Conservation (phyloP, 1,140 invertebrate genomes). For the Melanaphis sacchari region DNA sequence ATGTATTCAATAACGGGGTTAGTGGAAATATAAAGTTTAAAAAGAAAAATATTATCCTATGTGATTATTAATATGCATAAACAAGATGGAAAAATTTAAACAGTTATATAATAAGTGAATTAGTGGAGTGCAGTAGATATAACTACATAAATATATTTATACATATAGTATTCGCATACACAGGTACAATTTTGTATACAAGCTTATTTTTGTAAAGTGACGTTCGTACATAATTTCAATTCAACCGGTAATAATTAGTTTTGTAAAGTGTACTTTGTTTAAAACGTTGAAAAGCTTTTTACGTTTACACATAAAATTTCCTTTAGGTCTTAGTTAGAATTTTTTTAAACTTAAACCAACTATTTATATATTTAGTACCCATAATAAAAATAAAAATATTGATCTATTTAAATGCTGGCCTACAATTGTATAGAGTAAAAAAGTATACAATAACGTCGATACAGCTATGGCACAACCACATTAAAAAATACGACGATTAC, state of each 20-base stretch:
- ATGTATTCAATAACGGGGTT: background rate
- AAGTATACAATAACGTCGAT: too few species aligned
- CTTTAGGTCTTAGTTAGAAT: too few species aligned
- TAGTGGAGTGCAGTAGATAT: background rate
- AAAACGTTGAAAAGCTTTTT: background rate
- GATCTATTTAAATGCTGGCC: too few species aligned
- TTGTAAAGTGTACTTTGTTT: background rate
- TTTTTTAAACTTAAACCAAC: too few species aligned
- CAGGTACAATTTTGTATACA: background rate
- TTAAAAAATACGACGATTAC: too few species aligned
- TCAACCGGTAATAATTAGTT: slow-evolving; percentile 28
- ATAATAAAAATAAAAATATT: too few species aligned
- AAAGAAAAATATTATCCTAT: background rate
- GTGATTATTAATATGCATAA: background rate
- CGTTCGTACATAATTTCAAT: background rate
- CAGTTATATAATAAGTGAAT: background rate
- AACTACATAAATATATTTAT: too few species aligned
- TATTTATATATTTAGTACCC: too few species aligned
- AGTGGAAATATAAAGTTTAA: background rate
- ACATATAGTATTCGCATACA: background rate
- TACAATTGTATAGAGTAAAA: too few species aligned
- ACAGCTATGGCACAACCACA: too few species aligned
- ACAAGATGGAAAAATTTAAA: background rate
- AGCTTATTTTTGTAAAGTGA: background rate
- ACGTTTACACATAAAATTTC: too few species aligned